Conservation (phyloP, 2,888 invertebrate genomes). For the Pecten maximus region DNA sequence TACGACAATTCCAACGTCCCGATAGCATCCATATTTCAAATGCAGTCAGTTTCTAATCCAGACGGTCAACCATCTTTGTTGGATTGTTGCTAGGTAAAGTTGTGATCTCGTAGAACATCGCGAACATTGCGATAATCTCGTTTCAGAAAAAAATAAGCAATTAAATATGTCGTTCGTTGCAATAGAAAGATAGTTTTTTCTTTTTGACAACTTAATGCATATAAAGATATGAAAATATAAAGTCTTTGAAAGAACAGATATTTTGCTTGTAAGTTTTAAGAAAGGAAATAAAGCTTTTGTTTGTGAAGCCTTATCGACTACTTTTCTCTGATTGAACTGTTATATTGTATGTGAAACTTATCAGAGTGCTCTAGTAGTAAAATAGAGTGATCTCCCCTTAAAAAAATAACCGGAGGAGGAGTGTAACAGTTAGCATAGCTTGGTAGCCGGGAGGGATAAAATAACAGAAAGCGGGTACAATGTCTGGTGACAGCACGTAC, state of each 20-base stretch:
- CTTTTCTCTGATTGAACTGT: background rate
- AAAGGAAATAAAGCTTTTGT: background rate
- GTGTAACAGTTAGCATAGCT: background rate
- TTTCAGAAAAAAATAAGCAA: background rate
- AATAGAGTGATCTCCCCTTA: background rate
- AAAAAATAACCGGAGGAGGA: slow-evolving; percentile 2
- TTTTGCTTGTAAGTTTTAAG: no score
- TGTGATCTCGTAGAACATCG: background rate
- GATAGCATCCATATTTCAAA: slow-evolving; percentile 70
- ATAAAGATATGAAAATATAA: no score
- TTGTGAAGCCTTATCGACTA: background rate
- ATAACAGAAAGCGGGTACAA: background rate
- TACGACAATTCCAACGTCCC: slow-evolving; percentile 75
- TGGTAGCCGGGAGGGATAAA: background rate
- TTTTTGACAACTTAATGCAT: no score
- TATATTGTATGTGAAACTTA: no score
- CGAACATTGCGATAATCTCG: background rate
- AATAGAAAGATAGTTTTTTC: no score
- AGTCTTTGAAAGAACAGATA: no score
- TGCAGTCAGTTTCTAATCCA: background rate
- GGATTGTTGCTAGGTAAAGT: slow-evolving; percentile 35
- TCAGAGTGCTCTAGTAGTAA: background rate
- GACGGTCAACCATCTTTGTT: slow-evolving; percentile 25
- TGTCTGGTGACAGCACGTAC: background rate
- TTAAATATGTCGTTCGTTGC: no score